Evolutionary conservation across 1,140 invertebrate genomes (phyloP), one percentile per base, ranked within the genome.

Genomic region (Metaphire vulgaris): DNA sequence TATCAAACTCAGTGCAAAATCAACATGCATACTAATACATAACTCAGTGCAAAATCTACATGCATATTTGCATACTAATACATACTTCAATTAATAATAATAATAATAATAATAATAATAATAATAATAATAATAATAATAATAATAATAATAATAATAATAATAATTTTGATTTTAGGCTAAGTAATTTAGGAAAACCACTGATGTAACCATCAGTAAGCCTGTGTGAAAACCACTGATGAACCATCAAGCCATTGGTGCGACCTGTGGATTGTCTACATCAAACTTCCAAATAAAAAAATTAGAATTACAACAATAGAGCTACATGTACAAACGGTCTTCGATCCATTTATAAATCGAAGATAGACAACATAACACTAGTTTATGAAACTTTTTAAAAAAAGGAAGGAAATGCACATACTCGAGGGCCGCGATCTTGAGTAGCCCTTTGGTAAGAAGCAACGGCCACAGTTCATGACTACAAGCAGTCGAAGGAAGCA

Each of bases 401-500:
- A 72, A 15, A 15, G 56, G 33, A 33, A 70, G 2, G 31, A 64
- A 26, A 6, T 26, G 28, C 33, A 82, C 84, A 80, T 82, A 87
- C 86, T 86, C 85, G 2, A 87, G 80, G 64, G 85, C 82, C 69
- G 85, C 83, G 32, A 87, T 80, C 80, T 87, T 87, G 30, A 87
- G 80, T 2, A 87, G 79, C 32, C 84, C 86, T 77, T 87, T 87
- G 21, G 84, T 81, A 6, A 87, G 79, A 21, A 87, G 34, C 81
- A 87, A 83, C 15, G 86, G 86, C 86, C 86, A 87, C 2, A 87
- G 72, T 79, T 87, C 86, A 79, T 86, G 80, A 26, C 79, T 77
- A 33, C 83, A 78, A 6, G 81, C 80, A 0, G 85, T 84, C 41
- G 79, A 76, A 33, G 84, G 85, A 29, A 87, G 78, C 26, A 87